A percentile compares a stretch with the other conserved stretches of the same genome.
Evolutionary conservation across 2,113 vertebrate species (phyloP).

Genomic region (Puffinus mauretanicus): DNA sequence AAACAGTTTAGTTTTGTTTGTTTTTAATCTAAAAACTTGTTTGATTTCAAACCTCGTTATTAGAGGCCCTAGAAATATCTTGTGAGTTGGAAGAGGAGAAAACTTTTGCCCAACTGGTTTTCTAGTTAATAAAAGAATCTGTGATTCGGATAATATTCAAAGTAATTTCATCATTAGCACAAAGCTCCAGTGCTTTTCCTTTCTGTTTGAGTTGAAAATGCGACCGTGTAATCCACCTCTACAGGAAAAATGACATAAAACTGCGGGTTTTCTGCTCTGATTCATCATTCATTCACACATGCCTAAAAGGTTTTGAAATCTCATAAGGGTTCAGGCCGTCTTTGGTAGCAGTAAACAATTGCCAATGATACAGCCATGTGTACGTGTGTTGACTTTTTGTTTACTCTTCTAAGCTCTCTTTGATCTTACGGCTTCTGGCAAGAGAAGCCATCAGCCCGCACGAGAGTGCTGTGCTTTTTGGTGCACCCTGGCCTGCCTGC

Average conservation of each 20-base stretch:
- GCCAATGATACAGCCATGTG: not conserved
- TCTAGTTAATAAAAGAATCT: not conserved
- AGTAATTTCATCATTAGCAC: not conserved
- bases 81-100: not conserved
- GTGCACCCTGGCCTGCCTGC: not conserved
- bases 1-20: not conserved
- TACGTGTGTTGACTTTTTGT: not conserved
- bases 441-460: not conserved
- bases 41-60: not conserved
- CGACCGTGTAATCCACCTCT: fast-evolving
- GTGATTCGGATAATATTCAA: not conserved
- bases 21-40: not conserved
- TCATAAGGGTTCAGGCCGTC: not conserved
- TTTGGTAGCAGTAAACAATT: not conserved
- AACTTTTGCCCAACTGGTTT: not conserved
- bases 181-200: not conserved
- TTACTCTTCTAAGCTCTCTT: not conserved
- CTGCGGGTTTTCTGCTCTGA: not conserved
- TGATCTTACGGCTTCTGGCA: constrained; percentile 12
- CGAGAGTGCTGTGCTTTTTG: not conserved
- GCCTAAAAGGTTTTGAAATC: constrained; percentile 2
- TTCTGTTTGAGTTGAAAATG: not conserved
- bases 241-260: not conserved
- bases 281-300: not conserved
- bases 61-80: not conserved